A percentile compares a stretch with the other conserved stretches of the same genome.
Evolutionary conservation across 2,888 invertebrate species (phyloP).

Genomic region (Macaria notata): DNA sequence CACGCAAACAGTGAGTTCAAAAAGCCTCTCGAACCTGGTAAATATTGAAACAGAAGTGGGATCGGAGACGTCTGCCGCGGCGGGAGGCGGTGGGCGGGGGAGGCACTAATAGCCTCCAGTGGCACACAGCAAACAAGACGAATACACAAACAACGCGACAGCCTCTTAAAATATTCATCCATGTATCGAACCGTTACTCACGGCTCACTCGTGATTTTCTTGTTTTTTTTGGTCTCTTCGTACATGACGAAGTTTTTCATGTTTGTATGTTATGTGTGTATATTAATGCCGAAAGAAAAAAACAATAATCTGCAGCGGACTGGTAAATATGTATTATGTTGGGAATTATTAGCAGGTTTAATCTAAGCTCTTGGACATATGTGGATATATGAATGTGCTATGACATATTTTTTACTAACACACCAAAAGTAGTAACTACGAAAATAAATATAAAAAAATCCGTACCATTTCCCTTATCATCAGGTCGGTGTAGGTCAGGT

Average conservation of each 20-base stretch:
- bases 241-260: neutral
- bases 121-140: slow-evolving; percentile 74
- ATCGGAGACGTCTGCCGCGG: slow-evolving; percentile 72
- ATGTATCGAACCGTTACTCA: slow-evolving; percentile 58
- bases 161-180: slow-evolving; percentile 72
- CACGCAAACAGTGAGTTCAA: slow-evolving; percentile 80
- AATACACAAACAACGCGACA: slow-evolving; percentile 66
- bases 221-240: slow-evolving; percentile 22
- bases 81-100: slow-evolving; percentile 37
- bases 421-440: no score
- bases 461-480: slow-evolving; percentile 90
- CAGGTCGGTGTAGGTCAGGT: slow-evolving; percentile 89
- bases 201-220: slow-evolving; percentile 41
- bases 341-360: no score
- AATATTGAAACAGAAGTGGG: slow-evolving; percentile 82
- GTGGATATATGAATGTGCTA: no score
- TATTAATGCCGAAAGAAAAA: no score
- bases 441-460: no score
- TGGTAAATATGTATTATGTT: no score
- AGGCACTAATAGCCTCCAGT: slow-evolving; percentile 81
- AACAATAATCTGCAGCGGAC: neutral
- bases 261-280: neutral
- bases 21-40: slow-evolving; percentile 81
- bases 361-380: no score
- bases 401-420: no score